phyloP scores from a whole-genome alignment of 2,113 vertebrate genomes.

The Oreochromis aureus region DNA sequence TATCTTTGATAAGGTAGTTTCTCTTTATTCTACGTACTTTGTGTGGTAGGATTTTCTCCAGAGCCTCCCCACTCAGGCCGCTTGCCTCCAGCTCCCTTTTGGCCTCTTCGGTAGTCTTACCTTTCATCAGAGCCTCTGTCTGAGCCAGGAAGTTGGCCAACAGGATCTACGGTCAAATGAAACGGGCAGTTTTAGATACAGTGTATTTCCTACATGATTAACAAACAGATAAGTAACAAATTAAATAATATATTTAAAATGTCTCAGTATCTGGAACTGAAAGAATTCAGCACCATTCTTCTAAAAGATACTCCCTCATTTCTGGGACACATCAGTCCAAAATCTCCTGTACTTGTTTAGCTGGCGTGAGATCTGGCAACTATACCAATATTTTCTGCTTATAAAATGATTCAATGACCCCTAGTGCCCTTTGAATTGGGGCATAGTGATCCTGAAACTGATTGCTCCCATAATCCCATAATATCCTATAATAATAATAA shows the following conservation, averaged over 20 bases:
- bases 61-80: slow-evolving; percentile 75
- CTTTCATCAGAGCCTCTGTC: slow-evolving; percentile 95
- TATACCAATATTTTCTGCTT: background rate
- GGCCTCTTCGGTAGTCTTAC: slow-evolving; percentile 88
- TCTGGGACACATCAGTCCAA: background rate
- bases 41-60: slow-evolving; percentile 92
- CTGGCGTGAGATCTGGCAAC: background rate
- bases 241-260: background rate
- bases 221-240: background rate
- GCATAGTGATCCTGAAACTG: background rate
- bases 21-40: slow-evolving; percentile 73
- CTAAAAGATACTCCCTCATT: background rate
- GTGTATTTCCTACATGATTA: background rate
- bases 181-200: background rate
- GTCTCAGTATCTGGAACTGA: background rate
- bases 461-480: background rate
- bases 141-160: slow-evolving; percentile 94
- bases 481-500: too few species aligned
- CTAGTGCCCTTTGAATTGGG: background rate
- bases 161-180: slow-evolving; percentile 79
- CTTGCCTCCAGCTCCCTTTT: slow-evolving; percentile 83
- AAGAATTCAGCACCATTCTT: background rate
- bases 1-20: background rate
- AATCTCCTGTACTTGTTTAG: background rate
- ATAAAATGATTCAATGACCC: fast-evolving